A percentile compares a stretch with the other conserved stretches of the same genome.
phyloP scores from a whole-genome alignment of 2,113 vertebrate genomes.

The Mormyrus iriodes region DNA sequence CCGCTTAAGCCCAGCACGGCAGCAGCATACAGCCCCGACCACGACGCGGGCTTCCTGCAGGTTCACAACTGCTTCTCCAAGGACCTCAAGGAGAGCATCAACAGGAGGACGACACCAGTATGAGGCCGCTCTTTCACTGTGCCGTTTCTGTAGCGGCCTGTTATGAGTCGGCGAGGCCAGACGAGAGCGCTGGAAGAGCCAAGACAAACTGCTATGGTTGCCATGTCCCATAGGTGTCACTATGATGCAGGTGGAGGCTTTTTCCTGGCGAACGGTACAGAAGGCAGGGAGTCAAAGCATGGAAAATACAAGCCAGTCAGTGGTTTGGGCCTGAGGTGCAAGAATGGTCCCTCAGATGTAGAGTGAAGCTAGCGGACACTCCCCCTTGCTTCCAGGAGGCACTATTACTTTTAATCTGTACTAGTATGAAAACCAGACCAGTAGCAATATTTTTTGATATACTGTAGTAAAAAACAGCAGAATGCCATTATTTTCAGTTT shows the following conservation, averaged over 20 bases:
- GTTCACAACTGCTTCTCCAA: slow-evolving; percentile 94
- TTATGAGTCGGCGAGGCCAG: not conserved
- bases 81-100: slow-evolving; percentile 85
- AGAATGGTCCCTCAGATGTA: not conserved
- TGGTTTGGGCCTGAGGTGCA: slow-evolving; percentile 6
- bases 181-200: not conserved
- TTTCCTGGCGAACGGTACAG: slow-evolving; percentile 22
- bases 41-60: slow-evolving; percentile 84
- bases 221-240: not conserved
- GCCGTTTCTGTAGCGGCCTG: not conserved
- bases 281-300: slow-evolving; percentile 31
- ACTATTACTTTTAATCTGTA: not conserved
- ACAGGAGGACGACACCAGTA: slow-evolving; percentile 91
- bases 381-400: slow-evolving; percentile 10
- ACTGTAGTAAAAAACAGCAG: not conserved
- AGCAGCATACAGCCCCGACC: slow-evolving; percentile 84
- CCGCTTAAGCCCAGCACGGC: slow-evolving; percentile 70
- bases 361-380: not conserved
- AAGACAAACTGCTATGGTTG: not conserved
- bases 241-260: slow-evolving; percentile 34
- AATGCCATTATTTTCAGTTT: not conserved
- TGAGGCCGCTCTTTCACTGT: slow-evolving; percentile 51
- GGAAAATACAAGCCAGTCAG: slow-evolving; percentile 23
- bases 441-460: slow-evolving; percentile 27
- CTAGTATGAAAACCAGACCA: not conserved